Percentiles rank a stretch among this genome's conserved stretches.
Evolutionary conservation across 2,888 invertebrate genomes (phyloP).

Genomic region (Glaucopsyche alexis): DNA sequence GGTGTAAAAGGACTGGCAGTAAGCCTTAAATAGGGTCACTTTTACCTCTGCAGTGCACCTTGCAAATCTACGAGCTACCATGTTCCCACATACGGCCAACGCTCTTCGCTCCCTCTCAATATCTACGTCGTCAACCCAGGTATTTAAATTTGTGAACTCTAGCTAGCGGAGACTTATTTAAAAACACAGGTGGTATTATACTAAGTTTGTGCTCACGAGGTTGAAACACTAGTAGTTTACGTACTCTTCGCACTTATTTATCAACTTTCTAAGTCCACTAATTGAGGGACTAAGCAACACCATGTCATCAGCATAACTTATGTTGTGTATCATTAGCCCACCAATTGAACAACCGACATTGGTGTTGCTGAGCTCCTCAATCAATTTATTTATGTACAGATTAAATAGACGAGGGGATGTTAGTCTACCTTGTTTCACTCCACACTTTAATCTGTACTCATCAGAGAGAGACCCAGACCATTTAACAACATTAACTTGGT

Average conservation of each 20-base stretch:
- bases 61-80: neutral
- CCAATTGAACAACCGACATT: neutral
- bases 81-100: neutral
- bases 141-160: neutral
- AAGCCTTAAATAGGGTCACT: too few species aligned
- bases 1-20: too few species aligned
- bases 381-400: neutral
- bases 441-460: neutral
- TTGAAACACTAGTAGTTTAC: too few species aligned
- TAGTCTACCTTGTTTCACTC: neutral
- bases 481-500: neutral
- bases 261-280: neutral
- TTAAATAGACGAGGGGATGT: neutral
- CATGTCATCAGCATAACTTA: neutral
- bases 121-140: neutral
- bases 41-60: too few species aligned
- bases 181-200: neutral
- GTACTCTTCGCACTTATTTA: neutral
- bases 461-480: neutral
- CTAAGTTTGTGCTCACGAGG: too few species aligned
- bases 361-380: neutral
- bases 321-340: neutral
- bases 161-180: neutral
- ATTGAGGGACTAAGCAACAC: neutral
- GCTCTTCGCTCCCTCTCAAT: neutral